Conservation (phyloP, 2,113 vertebrate species). For the Microcebus lehilahytsara region DNA sequence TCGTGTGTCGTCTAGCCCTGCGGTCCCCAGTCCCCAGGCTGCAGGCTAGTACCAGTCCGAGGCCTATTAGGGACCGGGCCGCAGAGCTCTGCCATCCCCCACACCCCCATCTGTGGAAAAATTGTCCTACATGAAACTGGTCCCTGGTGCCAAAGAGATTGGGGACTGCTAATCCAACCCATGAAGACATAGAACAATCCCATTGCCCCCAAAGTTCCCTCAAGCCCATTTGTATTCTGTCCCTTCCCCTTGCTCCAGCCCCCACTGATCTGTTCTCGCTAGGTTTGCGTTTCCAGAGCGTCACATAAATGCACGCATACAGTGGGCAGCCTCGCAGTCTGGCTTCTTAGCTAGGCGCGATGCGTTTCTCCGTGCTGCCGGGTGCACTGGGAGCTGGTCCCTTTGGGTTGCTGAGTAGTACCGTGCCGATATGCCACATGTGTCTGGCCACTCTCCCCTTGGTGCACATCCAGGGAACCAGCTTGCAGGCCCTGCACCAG, state of each 20-base stretch:
- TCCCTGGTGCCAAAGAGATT: no score
- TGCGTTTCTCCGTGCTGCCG: background rate
- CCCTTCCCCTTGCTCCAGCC: no score
- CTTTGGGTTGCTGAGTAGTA: background rate
- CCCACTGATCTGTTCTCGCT: background rate
- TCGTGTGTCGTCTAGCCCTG: no score
- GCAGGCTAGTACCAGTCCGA: no score
- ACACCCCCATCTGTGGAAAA: no score
- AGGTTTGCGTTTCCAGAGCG: background rate
- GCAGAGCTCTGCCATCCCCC: no score
- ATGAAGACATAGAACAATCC: background rate
- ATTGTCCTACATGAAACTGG: no score
- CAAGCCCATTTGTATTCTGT: background rate
- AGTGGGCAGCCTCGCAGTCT: background rate
- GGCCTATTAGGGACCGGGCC: no score
- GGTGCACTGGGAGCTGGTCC: background rate
- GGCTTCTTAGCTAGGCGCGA: accelerated
- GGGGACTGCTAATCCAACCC: no score
- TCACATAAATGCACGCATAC: background rate
- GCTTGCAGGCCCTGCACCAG: no score
- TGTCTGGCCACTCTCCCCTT: accelerated
- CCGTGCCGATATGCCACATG: accelerated
- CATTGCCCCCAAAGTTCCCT: background rate
- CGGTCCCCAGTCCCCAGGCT: no score
- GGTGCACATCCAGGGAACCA: background rate